These are phyloP conservation scores for Perizoma affinitatum DNA, from an alignment of 2,888 invertebrate genomes.

Conservation along the genomic window DNA sequence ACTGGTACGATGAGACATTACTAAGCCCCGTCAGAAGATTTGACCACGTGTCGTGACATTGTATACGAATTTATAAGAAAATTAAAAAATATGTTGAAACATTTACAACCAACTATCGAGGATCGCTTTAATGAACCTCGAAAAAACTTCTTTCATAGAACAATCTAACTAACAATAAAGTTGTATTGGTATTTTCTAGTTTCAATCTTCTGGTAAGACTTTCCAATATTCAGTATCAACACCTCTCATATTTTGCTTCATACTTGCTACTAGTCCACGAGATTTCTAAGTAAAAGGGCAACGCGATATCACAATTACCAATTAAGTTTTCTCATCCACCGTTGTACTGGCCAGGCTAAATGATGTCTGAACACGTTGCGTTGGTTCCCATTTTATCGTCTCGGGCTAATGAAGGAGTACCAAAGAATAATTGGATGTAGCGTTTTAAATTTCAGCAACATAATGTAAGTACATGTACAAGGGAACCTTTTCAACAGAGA, in stretches of 20 bases:
- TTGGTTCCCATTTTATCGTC: constrained; percentile 37
- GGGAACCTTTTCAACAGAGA: not conserved
- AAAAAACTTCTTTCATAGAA: too few species aligned
- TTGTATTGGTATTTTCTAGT: too few species aligned
- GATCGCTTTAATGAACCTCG: too few species aligned
- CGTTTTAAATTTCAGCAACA: constrained; percentile 17
- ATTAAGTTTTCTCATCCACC: constrained; percentile 31
- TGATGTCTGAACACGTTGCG: constrained; percentile 37
- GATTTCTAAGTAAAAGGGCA: constrained; percentile 13
- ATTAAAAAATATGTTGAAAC: too few species aligned
- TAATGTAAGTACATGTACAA: too few species aligned
- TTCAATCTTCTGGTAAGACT: not conserved
- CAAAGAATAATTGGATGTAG: constrained; percentile 25
- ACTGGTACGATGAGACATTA: too few species aligned
- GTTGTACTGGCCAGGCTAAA: constrained; percentile 30
- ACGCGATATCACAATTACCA: constrained; percentile 25
- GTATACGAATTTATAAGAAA: too few species aligned
- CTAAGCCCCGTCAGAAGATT: too few species aligned
- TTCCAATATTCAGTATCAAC: constrained; percentile 2
- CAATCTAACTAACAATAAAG: too few species aligned
- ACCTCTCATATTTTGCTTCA: constrained; percentile 4
- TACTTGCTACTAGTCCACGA: constrained; percentile 6
- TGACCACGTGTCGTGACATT: too few species aligned
- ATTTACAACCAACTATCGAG: too few species aligned
- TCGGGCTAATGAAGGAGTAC: constrained; percentile 36